Conservation (phyloP, 92 coral and sea anemone species). For the Paramuricea clavata region DNA sequence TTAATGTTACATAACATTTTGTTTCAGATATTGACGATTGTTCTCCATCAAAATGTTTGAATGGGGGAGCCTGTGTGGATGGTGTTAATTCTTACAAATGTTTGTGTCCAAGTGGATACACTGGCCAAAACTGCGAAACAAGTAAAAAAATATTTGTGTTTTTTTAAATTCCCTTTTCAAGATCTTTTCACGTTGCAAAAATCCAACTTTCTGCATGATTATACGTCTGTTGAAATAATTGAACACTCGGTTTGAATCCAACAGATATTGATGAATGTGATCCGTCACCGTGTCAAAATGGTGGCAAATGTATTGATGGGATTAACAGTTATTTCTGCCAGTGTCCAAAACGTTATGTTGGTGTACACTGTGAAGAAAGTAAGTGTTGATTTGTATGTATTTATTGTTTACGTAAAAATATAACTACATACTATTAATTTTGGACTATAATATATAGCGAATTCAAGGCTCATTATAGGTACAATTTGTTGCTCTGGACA, state of each 20-base stretch:
- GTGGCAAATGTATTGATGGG: constrained; percentile 37
- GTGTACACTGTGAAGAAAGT: constrained; percentile 20
- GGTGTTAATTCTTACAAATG: constrained; percentile 38
- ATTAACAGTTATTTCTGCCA: constrained; percentile 23
- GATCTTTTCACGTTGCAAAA: too few relatives aligned
- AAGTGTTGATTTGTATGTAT: not conserved
- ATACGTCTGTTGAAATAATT: not conserved
- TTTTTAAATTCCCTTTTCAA: too few relatives aligned
- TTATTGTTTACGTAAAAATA: not conserved
- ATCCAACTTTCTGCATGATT: not conserved
- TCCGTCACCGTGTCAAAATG: constrained; percentile 35
- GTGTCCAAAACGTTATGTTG: constrained; percentile 21
- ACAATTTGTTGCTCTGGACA: too few relatives aligned
- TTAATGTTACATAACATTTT: not conserved
- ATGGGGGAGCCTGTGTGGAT: constrained; percentile 26
- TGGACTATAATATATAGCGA: too few relatives aligned
- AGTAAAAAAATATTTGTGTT: not conserved
- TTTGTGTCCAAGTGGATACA: constrained; percentile 27
- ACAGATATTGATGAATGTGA: constrained; percentile 34
- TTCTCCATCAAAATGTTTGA: constrained; percentile 5
- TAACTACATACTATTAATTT: too few relatives aligned
- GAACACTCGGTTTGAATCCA: not conserved
- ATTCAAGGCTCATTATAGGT: too few relatives aligned
- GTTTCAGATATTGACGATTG: constrained; percentile 32
- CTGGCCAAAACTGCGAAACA: constrained; percentile 35